phyloP scores from a whole-genome alignment of 2,113 vertebrate genomes.

The Siphamia tubifer region DNA sequence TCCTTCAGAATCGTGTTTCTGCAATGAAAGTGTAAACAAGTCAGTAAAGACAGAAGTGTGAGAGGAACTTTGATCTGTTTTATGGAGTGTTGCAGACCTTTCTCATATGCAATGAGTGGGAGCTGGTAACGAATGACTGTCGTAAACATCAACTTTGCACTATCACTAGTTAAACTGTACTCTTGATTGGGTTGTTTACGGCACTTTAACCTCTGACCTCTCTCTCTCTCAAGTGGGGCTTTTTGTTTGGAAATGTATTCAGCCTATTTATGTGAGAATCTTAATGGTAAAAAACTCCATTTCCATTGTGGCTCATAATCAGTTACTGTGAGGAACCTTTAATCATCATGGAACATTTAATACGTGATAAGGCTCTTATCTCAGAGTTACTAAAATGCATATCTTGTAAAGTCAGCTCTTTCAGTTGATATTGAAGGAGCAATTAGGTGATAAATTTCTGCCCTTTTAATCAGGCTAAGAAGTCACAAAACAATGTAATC shows the following conservation, averaged over 20 bases:
- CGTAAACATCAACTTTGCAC: neutral
- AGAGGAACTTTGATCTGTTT: conserved; percentile 66
- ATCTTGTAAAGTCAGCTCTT: neutral
- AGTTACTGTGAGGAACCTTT: too few species aligned
- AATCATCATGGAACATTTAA: neutral
- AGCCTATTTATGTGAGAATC: too few species aligned
- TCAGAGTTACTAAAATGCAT: neutral
- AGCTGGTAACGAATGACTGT: neutral
- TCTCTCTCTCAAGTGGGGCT: too few species aligned
- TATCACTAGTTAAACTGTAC: too few species aligned
- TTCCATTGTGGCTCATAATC: too few species aligned
- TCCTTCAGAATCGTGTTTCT: neutral
- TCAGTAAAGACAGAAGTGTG: conserved; percentile 6
- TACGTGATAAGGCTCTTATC: neutral
- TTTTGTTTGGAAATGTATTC: too few species aligned
- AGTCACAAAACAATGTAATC: neutral
- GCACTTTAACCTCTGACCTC: too few species aligned
- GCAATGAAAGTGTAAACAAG: neutral
- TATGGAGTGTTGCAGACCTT: conserved; percentile 5
- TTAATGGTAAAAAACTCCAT: too few species aligned
- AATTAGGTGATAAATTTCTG: neutral
- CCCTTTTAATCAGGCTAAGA: neutral
- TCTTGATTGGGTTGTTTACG: too few species aligned
- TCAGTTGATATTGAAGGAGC: neutral
- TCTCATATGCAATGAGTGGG: neutral